Percentiles rank a stretch among this genome's conserved stretches.
Conservation (phyloP, 64 coral and sea anemone species). For the Montipora sp. region DNA sequence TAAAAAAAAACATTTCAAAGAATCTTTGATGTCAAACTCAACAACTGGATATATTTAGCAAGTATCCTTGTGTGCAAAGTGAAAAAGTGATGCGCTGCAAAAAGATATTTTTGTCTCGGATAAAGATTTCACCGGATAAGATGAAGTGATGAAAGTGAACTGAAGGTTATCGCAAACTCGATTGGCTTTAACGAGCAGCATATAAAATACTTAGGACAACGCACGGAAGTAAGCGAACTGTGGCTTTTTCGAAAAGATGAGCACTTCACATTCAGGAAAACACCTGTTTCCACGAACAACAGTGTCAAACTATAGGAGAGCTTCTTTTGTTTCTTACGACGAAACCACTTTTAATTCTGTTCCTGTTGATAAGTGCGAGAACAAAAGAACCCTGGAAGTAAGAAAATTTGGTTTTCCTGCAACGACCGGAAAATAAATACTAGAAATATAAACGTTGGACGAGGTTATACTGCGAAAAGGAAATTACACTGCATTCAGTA, state of each 20-base stretch:
- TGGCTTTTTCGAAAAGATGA: background rate
- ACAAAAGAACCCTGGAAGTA: background rate
- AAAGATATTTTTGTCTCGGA: background rate
- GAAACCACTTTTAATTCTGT: background rate
- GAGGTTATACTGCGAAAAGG: background rate
- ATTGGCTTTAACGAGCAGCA: background rate
- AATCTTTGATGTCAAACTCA: background rate
- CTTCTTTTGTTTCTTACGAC: background rate
- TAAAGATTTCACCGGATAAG: background rate
- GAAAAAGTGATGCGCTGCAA: background rate
- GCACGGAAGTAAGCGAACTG: background rate
- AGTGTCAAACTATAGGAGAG: background rate
- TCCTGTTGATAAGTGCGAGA: background rate
- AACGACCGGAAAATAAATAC: background rate
- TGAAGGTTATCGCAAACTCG: background rate
- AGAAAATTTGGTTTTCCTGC: background rate
- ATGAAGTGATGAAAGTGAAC: background rate
- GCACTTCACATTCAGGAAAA: background rate
- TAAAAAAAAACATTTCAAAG: background rate
- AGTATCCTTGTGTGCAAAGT: background rate
- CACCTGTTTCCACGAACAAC: slow-evolving; percentile 4
- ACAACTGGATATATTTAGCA: background rate
- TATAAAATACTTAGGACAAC: background rate
- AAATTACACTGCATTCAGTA: background rate
- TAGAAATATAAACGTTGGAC: background rate